These are phyloP conservation scores for Oxytorus armatus DNA, from an alignment of 2,888 invertebrate genomes.

Conservation along the genomic window DNA sequence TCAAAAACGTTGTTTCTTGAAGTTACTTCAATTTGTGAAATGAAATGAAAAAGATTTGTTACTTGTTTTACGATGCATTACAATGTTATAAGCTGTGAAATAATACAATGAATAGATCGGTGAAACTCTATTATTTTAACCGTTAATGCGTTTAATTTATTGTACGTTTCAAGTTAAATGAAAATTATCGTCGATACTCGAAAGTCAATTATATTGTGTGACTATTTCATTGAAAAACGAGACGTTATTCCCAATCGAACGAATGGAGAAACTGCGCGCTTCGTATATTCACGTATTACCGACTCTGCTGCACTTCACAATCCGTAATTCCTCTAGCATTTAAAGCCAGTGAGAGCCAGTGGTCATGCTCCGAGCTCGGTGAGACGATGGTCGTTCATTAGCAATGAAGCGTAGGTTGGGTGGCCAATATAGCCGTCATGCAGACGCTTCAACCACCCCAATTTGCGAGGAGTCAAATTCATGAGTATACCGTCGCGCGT, in stretches of 20 bases:
- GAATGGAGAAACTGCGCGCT: slow-evolving; percentile 23
- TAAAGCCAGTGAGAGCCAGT: slow-evolving; percentile 45
- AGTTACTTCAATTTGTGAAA: no score
- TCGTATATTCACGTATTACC: not conserved
- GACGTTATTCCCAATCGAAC: slow-evolving; percentile 11
- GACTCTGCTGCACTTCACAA: no score
- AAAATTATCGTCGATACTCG: no score
- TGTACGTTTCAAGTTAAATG: no score
- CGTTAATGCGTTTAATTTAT: no score
- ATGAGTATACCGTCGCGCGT: not conserved
- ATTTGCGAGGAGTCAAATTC: slow-evolving; percentile 51
- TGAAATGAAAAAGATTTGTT: not conserved
- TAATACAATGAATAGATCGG: not conserved
- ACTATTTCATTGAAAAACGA: not conserved
- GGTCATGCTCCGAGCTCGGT: slow-evolving; percentile 53
- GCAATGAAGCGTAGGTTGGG: slow-evolving; percentile 42
- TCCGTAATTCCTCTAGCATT: slow-evolving; percentile 54
- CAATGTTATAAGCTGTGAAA: not conserved
- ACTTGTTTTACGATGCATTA: not conserved
- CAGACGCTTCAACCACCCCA: slow-evolving; percentile 46
- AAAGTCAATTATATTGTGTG: not conserved
- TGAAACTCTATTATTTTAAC: no score
- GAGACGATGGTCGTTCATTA: slow-evolving; percentile 63
- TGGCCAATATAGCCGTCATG: slow-evolving; percentile 48
- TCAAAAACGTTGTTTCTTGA: no score